Base-by-base conservation (phyloP, 2,797 vertebrate genomes). In the Peromyscus melanophrys region DNA sequence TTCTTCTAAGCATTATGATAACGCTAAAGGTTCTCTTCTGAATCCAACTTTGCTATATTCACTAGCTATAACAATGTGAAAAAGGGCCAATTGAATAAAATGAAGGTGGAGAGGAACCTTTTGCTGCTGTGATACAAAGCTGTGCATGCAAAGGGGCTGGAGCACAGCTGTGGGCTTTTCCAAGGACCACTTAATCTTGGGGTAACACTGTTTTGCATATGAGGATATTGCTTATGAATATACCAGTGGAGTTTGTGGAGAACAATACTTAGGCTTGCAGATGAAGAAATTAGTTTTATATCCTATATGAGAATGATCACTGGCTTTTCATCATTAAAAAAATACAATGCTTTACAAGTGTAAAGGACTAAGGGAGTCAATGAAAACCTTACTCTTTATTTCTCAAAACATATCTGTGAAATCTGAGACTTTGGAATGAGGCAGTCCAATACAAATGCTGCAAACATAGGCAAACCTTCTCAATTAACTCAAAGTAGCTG, bases 1-100 rank as follows among this genome's bases (percentile, higher is more conserved):
- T 98, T 99, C 98, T 99, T 99, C 98, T 98, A 98, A 99, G 98
- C 98, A 98, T 98, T 98, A 98, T 98, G 98, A 98, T 98, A 98
- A 98, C 98, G 96, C 98, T 98, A 98, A 98, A 98, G 98, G 98
- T 99, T 98, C 98, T 99, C 98, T 98, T 99, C 98, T 98, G 98
- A 99, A 99, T 99, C 98, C 98, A 99, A 94, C 98, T 98, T 98
- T 98, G 98, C 98, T 98, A 96, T 98, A 98, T 98, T 98, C 98
- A 98, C 97, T 97, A 92, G 97, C 91, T 99, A 96, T 98, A 99
- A 98, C 98, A 98, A 98, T 98, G 98, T 98, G 98, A 98, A 98
- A 98, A 98, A 97, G 97, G 98, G 97, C 97, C 89, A 90, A 95
- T 91, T 98, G 98, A 98, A 98, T 98, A 98, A 98, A 98, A 98